Base-by-base conservation (phyloP, 2,888 invertebrate species). In the Papilio elwesi region DNA sequence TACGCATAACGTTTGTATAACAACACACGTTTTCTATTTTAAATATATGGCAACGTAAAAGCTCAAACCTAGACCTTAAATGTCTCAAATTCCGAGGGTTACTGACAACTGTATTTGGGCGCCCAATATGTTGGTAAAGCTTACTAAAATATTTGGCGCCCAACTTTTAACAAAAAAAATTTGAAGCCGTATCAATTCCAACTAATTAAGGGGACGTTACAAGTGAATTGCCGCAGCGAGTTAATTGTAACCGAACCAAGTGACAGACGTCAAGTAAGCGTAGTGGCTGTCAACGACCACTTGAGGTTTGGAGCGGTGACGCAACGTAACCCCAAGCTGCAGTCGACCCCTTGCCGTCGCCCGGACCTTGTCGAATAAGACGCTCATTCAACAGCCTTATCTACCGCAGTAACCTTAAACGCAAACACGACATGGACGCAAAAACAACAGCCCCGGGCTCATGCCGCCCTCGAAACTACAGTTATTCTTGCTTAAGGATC, bases 331-430 rank as follows among this genome's bases (percentile, higher is more conserved):
- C 43, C n/a, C 43, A 6, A 43, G 43, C 4, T 26, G 26, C 26
- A 43, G 43, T 43, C 43, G 26, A 26, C 26, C 9, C 75, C 73
- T 75, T 78, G 76, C 78, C 76, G 76, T 73, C 74, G 72, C 52
- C 13, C 13, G 68, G 48, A 38, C 76, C 81, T 83, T 79, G 81
- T 81, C 80, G 77, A 78, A 80, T 77, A 77, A 78, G 80, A 82
- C 79, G 79, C 80, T 78, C 79, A 65, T 73, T 68, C 62, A 73
- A 70, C 36, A 48, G 38, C 74, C 52, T 66, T 73, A 68, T 74
- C 70, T 16, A 65, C 76, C 74, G 80, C 79, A 81, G 81, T 80
- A 77, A 78, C 63, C 71, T 73, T 70, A 77, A 76, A 77, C 78
- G 77, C 80, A 80, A 81, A 81, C 78, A 81, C 53, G 65, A 49